These are phyloP conservation scores for Tragelaphus scriptus DNA, from an alignment of 2,113 vertebrate genomes.

Conservation along the genomic window DNA sequence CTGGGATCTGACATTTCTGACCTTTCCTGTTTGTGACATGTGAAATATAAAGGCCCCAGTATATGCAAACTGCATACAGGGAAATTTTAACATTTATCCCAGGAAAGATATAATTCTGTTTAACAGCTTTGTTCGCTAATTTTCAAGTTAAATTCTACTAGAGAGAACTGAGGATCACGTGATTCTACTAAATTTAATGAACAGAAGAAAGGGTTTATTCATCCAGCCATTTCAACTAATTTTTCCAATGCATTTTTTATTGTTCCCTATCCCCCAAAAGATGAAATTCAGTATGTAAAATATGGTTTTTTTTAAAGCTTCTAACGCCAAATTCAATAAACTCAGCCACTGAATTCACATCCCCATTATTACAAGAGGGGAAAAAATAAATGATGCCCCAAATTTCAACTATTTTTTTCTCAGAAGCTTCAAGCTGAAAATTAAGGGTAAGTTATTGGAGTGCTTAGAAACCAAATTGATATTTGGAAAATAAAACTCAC, in stretches of 20 bases:
- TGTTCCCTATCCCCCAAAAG: constrained; percentile 52
- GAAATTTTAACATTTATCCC: background rate
- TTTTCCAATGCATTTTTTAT: constrained; percentile 51
- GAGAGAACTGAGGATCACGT: background rate
- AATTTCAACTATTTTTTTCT: constrained; percentile 71
- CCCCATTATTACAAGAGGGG: constrained; percentile 47
- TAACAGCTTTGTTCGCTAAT: background rate
- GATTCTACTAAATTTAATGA: background rate
- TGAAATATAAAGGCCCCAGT: background rate
- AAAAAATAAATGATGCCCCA: constrained; percentile 54
- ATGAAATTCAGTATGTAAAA: constrained; percentile 71
- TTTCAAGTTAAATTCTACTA: background rate
- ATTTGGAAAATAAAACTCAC: constrained; percentile 73
- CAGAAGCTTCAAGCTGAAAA: constrained; percentile 52
- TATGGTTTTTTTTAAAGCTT: constrained; percentile 43
- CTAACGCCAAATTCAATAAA: constrained; percentile 71
- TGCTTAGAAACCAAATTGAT: constrained; percentile 72
- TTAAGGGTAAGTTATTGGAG: constrained; percentile 72
- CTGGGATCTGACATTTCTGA: background rate
- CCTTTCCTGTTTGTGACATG: background rate
- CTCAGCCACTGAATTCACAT: constrained; percentile 38
- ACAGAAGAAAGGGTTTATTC: background rate
- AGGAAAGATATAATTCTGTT: background rate
- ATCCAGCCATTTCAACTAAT: background rate
- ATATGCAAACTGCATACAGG: background rate